A percentile compares a stretch with the other conserved stretches of the same genome.
These are phyloP conservation scores for Leptopterna dolabrata DNA, from an alignment of 2,888 invertebrate species.

Conservation along the genomic window DNA sequence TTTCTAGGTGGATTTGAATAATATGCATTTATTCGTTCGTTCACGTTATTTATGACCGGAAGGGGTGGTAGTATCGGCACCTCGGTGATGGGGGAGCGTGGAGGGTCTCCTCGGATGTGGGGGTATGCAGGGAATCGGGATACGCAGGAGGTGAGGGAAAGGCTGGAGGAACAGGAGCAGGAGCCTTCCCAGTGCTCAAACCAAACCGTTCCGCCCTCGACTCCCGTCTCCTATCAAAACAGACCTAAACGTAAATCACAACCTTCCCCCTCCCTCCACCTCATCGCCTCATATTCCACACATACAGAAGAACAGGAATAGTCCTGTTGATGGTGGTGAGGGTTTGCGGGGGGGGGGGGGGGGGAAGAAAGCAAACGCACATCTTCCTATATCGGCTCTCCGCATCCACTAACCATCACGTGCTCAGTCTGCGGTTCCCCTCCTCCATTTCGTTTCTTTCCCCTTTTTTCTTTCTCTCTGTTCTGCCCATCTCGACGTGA, in stretches of 20 bases:
- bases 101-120: too few species aligned
- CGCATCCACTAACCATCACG: background rate
- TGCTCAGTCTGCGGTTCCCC: background rate
- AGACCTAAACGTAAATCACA: constrained; percentile 3
- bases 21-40: too few species aligned
- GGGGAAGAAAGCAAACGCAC: background rate
- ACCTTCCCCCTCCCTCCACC: background rate
- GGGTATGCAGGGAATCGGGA: too few species aligned
- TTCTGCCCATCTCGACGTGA: background rate
- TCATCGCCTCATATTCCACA: background rate
- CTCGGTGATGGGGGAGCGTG: too few species aligned
- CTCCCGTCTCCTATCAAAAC: background rate
- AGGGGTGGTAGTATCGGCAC: too few species aligned
- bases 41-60: too few species aligned
- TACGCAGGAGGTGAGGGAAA: too few species aligned
- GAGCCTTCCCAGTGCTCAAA: too few species aligned
- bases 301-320: background rate
- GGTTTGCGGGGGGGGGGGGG: too few species aligned
- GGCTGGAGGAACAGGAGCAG: too few species aligned
- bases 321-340: too few species aligned
- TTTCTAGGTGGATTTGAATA: too few species aligned
- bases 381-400: background rate
- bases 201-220: background rate
- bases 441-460: background rate
- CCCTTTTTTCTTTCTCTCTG: background rate